Conservation (phyloP, 1,140 invertebrate genomes). For the Aphelinus certus region DNA sequence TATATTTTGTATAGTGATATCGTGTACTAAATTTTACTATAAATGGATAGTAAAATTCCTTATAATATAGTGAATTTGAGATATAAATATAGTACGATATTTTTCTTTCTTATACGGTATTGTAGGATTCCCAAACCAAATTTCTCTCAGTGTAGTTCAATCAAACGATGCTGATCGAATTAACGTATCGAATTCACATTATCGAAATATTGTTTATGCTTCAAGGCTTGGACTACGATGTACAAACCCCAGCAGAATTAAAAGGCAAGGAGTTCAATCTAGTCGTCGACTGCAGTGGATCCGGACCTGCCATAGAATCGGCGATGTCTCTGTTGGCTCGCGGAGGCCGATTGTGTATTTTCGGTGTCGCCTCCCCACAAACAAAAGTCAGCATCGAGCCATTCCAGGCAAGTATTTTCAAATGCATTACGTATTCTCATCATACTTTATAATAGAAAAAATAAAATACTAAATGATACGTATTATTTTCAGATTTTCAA, state of each 20-base stretch:
- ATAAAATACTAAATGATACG: too few relatives aligned
- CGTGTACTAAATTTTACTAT: too few relatives aligned
- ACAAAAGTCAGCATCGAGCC: conserved; percentile 61
- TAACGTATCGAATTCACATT: not conserved
- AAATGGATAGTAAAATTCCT: too few relatives aligned
- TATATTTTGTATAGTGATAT: too few relatives aligned
- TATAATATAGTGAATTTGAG: too few relatives aligned
- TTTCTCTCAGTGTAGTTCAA: too few relatives aligned
- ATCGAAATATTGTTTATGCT: conserved; percentile 28
- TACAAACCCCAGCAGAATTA: conserved; percentile 68
- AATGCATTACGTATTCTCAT: too few relatives aligned
- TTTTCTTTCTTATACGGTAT: too few relatives aligned
- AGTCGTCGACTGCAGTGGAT: conserved; percentile 76
- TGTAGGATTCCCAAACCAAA: too few relatives aligned
- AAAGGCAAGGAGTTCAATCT: conserved; percentile 68
- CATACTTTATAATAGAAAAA: too few relatives aligned
- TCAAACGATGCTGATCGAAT: too few relatives aligned
- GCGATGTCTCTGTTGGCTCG: conserved; percentile 61
- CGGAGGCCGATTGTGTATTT: conserved; percentile 69
- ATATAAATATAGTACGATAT: too few relatives aligned
- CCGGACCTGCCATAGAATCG: conserved; percentile 67
- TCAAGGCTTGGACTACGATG: conserved; percentile 69
- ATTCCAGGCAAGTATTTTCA: conserved; percentile 48
- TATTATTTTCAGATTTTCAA: conserved; percentile 69
- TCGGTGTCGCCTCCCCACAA: conserved; percentile 68